Percentiles rank a stretch among this genome's conserved stretches.
Conservation (phyloP, 2,888 invertebrate genomes). For the Meteorus colon region DNA sequence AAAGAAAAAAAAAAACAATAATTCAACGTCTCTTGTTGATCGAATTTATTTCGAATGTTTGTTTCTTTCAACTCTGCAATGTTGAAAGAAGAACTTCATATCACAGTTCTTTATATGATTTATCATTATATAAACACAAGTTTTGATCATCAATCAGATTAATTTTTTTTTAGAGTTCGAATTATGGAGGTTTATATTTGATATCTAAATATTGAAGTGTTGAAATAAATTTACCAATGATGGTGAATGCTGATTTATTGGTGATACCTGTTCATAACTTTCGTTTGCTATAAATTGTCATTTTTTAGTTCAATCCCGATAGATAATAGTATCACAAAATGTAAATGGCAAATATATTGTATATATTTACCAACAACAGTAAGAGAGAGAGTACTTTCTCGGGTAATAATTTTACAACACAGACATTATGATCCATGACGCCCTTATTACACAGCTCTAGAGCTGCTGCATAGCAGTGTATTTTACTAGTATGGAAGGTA, state of each 20-base stretch:
- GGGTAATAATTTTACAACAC: constrained; percentile 9
- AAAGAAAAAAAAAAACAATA: not conserved
- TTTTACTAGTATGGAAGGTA: not conserved
- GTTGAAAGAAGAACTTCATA: no score
- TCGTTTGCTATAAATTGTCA: not conserved
- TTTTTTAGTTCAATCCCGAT: not conserved
- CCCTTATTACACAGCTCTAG: constrained; percentile 40
- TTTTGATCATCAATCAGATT: no score
- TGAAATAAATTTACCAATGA: no score
- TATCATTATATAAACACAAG: no score
- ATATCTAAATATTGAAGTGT: no score
- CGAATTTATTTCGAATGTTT: no score
- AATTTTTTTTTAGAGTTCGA: no score
- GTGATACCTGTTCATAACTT: no score
- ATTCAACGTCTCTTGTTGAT: not conserved
- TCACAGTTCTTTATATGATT: no score
- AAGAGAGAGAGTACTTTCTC: constrained; percentile 34
- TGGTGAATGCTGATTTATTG: no score
- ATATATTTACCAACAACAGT: constrained; percentile 17
- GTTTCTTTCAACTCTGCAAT: no score
- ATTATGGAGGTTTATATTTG: no score
- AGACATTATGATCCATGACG: constrained; percentile 44
- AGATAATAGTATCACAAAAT: not conserved
- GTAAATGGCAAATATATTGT: constrained; percentile 17
- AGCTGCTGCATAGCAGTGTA: constrained; percentile 8